These are phyloP conservation scores for Callyntrura sp. DNA, from an alignment of 2,888 invertebrate species.

Conservation along the genomic window DNA sequence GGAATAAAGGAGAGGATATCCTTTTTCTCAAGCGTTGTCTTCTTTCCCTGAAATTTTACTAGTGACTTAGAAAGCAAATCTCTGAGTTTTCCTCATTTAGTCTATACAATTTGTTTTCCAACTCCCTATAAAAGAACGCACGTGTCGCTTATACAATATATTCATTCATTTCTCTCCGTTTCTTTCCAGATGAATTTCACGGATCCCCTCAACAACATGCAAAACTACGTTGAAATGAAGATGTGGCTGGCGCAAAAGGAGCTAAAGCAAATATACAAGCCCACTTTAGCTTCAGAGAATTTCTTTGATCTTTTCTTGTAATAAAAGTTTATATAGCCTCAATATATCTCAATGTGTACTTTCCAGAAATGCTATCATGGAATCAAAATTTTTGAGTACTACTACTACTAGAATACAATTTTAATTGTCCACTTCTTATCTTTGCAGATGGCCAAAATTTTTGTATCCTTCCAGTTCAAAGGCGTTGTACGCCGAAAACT, in stretches of 20 bases:
- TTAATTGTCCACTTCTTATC: background rate
- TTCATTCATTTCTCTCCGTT: background rate
- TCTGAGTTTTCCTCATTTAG: background rate
- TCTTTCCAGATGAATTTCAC: constrained; percentile 70
- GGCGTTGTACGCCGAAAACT: constrained; percentile 54
- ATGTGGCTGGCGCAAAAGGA: constrained; percentile 68
- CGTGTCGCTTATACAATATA: background rate
- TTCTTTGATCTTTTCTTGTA: background rate
- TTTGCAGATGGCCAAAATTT: constrained; percentile 57
- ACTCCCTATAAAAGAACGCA: background rate
- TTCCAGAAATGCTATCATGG: no score
- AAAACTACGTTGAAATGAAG: constrained; percentile 75
- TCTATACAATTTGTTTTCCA: background rate
- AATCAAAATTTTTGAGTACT: background rate
- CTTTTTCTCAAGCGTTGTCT: background rate
- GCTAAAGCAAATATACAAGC: constrained; percentile 19
- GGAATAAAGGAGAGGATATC: background rate
- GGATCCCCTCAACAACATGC: constrained; percentile 76
- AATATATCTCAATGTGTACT: background rate
- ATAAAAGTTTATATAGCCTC: background rate
- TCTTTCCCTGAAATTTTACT: background rate
- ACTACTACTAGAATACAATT: background rate
- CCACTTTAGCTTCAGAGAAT: background rate
- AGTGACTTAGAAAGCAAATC: background rate
- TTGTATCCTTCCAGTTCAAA: constrained; percentile 46